Percentiles rank a stretch among this genome's conserved stretches.
Conservation (phyloP, 2,113 vertebrate species). For the Hippocampus zosterae region DNA sequence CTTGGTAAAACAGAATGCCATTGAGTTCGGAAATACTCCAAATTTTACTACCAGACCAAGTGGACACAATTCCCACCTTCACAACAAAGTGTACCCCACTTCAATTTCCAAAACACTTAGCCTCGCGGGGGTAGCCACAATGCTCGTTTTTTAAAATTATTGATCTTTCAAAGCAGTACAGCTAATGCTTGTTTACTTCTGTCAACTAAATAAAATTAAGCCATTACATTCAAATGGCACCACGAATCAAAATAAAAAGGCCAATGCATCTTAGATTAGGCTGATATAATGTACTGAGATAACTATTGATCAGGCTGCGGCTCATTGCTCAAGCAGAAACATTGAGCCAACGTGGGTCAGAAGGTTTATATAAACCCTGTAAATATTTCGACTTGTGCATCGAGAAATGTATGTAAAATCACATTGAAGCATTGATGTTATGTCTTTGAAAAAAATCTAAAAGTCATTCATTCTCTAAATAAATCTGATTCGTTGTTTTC, state of each 20-base stretch:
- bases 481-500: too few relatives aligned
- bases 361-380: neutral
- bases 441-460: neutral
- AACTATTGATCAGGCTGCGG: neutral
- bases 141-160: conserved; percentile 1
- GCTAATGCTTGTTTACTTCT: neutral
- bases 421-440: neutral
- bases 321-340: neutral
- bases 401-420: neutral
- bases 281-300: neutral
- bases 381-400: neutral
- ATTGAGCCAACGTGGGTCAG: neutral
- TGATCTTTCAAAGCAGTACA: neutral
- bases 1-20: neutral
- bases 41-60: conserved; percentile 1
- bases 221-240: neutral
- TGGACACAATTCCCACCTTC: neutral
- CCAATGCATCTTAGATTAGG: neutral
- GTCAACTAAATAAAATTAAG: neutral
- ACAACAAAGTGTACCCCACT: neutral
- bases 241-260: neutral
- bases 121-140: neutral
- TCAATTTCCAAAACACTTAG: neutral
- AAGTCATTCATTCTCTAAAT: neutral
- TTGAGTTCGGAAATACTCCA: neutral